Base-by-base conservation (phyloP, 2,888 invertebrate species). In the Anthophora plumipes region DNA sequence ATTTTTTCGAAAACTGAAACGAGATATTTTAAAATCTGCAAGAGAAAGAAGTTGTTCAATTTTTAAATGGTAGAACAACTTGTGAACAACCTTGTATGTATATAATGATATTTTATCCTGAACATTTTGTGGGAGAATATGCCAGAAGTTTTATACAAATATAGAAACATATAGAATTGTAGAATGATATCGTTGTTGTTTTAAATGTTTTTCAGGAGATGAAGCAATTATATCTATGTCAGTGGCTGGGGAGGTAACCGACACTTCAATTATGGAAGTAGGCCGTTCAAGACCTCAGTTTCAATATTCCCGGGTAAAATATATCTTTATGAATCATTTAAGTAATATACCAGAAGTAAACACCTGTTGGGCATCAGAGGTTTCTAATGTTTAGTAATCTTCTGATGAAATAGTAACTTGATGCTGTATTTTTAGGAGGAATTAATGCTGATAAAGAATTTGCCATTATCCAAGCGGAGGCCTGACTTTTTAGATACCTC, bases 401-500 rank as follows among this genome's bases (percentile, higher is more conserved):
- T 8, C 8, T 25, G 11, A 37, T 11, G 1, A 14, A 60, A 25
- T 59, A 57, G 43, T 46, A 14, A 20, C 46, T 74, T 61, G 67
- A 61, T 39, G 39, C 77, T 83, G 61, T 61, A 96, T 94, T 95
- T 95, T 41, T 94, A 96, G 93, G 96, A 97, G 67, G 95, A 97
- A 91, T 94, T 98, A 86, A 94, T 97, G 93, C 95, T 95, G 59
- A 94, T 98, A 86, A 95, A 96, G 75, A 95, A 95, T 91, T 95
- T 95, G 88, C 96, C 96, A 79, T 94, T 96, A 83, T 96, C 97
- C 61, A 95, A 95, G 91, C 95, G 94, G 80, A 95, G 96, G 90
- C 97, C 98, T n/a, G 95, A 96, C 87, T 96, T 96, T 93, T 93
- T 96, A 83, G 95, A 95, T 89, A 92, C 94, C 85, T 94, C 94